phyloP scores from a whole-genome alignment of 2,888 invertebrate species.

The Sarcophaga carnaria region DNA sequence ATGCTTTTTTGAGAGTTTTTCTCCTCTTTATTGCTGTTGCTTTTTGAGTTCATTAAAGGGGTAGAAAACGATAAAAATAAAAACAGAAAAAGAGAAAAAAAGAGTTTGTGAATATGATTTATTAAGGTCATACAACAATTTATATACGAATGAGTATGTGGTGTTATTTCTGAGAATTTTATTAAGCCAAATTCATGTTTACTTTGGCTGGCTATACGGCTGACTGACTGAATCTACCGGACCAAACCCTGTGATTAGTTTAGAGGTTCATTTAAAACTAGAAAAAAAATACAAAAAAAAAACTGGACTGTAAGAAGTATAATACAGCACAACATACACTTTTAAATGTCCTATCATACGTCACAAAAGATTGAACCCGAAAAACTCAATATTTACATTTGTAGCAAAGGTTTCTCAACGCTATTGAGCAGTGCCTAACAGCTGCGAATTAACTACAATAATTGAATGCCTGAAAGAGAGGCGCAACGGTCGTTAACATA shows the following conservation, averaged over 20 bases:
- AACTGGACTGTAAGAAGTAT: background rate
- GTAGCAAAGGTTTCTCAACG: too few species aligned
- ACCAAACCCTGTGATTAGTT: slow-evolving; percentile 62
- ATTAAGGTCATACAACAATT: slow-evolving; percentile 62
- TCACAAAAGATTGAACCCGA: background rate
- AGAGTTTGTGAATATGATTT: slow-evolving; percentile 54
- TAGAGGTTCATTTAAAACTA: slow-evolving; percentile 19
- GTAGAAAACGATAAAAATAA: background rate
- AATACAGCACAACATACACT: background rate
- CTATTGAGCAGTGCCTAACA: too few species aligned
- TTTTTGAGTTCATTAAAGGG: slow-evolving; percentile 45
- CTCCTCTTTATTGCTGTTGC: slow-evolving; percentile 1
- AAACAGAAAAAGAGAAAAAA: background rate
- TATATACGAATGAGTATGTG: slow-evolving; percentile 30
- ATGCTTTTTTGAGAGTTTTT: slow-evolving; percentile 38
- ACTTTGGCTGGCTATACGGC: background rate
- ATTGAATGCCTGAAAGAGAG: too few species aligned
- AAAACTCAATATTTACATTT: too few species aligned
- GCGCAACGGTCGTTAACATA: too few species aligned
- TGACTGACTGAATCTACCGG: slow-evolving; percentile 4
- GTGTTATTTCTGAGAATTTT: slow-evolving; percentile 65
- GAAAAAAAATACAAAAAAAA: background rate
- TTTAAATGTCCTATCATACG: background rate
- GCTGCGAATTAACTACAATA: too few species aligned
- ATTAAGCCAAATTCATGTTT: slow-evolving; percentile 60